These are phyloP conservation scores for Coleophora deauratella DNA, from an alignment of 2,888 invertebrate genomes.

Conservation along the genomic window DNA sequence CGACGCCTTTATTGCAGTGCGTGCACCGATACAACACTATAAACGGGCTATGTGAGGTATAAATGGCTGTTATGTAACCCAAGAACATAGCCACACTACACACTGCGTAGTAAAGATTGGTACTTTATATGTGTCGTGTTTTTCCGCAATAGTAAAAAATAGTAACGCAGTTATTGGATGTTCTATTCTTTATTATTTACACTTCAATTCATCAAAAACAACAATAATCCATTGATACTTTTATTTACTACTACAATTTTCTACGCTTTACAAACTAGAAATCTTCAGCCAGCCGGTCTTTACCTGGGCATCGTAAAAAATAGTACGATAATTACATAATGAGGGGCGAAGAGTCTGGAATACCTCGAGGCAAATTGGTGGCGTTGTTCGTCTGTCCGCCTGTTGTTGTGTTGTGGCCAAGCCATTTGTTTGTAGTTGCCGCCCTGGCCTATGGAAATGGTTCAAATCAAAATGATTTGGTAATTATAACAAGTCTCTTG, in stretches of 20 bases:
- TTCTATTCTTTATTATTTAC: too few relatives aligned
- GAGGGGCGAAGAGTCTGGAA: constrained; percentile 25
- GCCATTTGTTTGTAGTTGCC: constrained; percentile 13
- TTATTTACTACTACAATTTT: constrained; percentile 1
- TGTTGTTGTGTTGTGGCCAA: constrained; percentile 14
- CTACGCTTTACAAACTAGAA: neutral
- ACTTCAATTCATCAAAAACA: constrained; percentile 12
- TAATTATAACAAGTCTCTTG: constrained; percentile 25
- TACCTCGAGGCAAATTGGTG: constrained; percentile 24
- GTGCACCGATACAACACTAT: neutral
- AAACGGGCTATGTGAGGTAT: neutral
- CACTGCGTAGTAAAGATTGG: too few relatives aligned
- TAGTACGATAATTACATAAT: constrained; percentile 43
- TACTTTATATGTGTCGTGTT: too few relatives aligned
- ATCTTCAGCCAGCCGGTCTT: constrained; percentile 19
- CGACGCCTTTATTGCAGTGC: neutral
- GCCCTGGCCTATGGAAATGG: neutral
- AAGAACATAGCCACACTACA: too few relatives aligned
- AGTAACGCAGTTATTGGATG: too few relatives aligned
- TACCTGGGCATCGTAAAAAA: constrained; percentile 36
- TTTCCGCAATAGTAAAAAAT: too few relatives aligned
- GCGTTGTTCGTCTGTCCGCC: constrained; percentile 11
- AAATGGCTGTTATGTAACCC: constrained; percentile 1
- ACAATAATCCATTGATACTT: constrained; percentile 10
- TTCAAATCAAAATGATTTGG: constrained; percentile 26